phyloP scores from a whole-genome alignment of 2,888 invertebrate genomes.

The Agrochola circellaris region DNA sequence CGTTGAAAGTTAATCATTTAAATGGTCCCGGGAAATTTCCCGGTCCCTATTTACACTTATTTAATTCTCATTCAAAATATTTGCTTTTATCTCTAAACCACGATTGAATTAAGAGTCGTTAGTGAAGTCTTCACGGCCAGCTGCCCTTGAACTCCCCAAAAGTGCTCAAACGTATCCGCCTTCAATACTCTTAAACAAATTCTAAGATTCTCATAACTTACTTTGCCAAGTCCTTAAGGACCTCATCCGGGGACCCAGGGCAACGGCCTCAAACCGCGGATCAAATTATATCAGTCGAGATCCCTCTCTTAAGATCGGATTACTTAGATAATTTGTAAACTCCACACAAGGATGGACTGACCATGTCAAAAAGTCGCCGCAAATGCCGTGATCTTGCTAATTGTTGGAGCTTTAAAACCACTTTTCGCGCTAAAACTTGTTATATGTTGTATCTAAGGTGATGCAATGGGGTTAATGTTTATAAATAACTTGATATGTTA shows the following conservation, averaged over 20 bases:
- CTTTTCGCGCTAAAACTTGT: conserved; percentile 46
- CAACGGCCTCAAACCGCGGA: conserved; percentile 19
- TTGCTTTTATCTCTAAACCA: conserved; percentile 19
- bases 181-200: conserved; percentile 30
- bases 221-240: conserved; percentile 7
- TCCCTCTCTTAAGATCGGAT: conserved; percentile 40
- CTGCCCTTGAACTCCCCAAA: conserved; percentile 29
- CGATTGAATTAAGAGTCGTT: conserved; percentile 12
- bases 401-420: conserved; percentile 36
- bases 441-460: conserved; percentile 34
- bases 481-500: conserved; percentile 24
- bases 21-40: conserved; percentile 8
- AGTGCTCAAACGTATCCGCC: conserved; percentile 19
- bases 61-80: conserved; percentile 20
- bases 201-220: conserved; percentile 8
- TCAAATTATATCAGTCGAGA: conserved; percentile 37
- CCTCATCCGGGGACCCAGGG: conserved; percentile 15
- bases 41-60: conserved; percentile 16
- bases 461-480: conserved; percentile 39
- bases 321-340: conserved; percentile 40
- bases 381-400: conserved; percentile 53
- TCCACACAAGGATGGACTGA: conserved; percentile 34
- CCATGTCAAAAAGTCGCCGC: conserved; percentile 44
- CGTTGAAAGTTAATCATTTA: conserved; percentile 34
- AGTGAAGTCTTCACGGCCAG: conserved; percentile 8